Evolutionary conservation across 2,797 vertebrate genomes (phyloP).

Genomic region (Enteromius afrohamiltoni): DNA sequence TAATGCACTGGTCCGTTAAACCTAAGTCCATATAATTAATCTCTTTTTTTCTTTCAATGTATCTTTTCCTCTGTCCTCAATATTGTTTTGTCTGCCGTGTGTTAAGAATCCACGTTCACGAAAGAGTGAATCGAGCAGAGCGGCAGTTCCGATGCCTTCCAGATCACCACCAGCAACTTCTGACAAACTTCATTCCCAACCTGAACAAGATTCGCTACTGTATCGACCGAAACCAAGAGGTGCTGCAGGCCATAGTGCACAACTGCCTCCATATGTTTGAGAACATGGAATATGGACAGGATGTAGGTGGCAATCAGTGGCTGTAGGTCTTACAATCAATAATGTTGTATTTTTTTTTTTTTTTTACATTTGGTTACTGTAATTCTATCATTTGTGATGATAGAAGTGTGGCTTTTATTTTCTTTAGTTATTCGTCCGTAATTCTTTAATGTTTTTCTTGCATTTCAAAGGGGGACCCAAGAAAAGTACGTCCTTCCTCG

Average conservation of each 20-base stretch:
- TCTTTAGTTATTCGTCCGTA: background rate
- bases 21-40: too few relatives aligned
- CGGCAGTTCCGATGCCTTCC: slow-evolving; percentile 90
- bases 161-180: slow-evolving; percentile 84
- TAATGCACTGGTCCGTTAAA: background rate
- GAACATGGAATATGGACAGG: slow-evolving; percentile 94
- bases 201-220: slow-evolving; percentile 87
- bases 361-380: background rate
- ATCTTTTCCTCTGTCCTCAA: background rate
- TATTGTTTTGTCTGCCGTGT: slow-evolving; percentile 30
- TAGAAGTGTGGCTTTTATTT: background rate
- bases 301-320: slow-evolving; percentile 72
- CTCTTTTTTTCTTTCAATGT: background rate
- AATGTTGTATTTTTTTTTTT: background rate
- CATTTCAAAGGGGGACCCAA: slow-evolving; percentile 70
- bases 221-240: slow-evolving; percentile 93
- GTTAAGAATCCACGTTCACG: slow-evolving; percentile 88
- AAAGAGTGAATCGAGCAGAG: slow-evolving; percentile 92
- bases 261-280: slow-evolving; percentile 98
- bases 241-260: slow-evolving; percentile 90
- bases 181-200: slow-evolving; percentile 88
- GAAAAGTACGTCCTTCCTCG: slow-evolving; percentile 85
- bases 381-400: background rate
- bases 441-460: slow-evolving; percentile 1
- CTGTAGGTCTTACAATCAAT: slow-evolving; percentile 44